phyloP scores from a whole-genome alignment of 2,888 invertebrate species.

The Pandemis heparana region DNA sequence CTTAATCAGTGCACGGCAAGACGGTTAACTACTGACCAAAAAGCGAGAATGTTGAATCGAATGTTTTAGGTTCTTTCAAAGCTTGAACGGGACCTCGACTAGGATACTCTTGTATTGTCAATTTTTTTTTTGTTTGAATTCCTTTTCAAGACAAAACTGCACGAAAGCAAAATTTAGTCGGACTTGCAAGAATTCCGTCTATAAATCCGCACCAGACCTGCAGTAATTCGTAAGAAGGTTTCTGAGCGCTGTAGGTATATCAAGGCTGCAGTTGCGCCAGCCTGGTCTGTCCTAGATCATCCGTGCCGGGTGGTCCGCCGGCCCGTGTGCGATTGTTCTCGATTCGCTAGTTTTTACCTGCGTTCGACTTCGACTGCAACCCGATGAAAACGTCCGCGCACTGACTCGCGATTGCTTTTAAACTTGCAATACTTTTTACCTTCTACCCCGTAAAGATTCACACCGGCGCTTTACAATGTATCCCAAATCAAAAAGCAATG shows the following conservation, averaged over 20 bases:
- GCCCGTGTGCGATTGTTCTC: slow-evolving; percentile 55
- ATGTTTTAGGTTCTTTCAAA: slow-evolving; percentile 62
- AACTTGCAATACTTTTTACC: slow-evolving; percentile 56
- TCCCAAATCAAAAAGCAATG: slow-evolving; percentile 55
- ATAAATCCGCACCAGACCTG: slow-evolving; percentile 23
- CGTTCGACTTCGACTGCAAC: slow-evolving; percentile 14
- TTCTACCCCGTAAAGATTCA: slow-evolving; percentile 53
- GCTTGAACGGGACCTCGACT: slow-evolving; percentile 48
- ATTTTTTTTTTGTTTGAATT: slow-evolving; percentile 1
- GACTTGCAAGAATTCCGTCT: not conserved
- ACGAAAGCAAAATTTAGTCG: not conserved
- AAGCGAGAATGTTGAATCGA: slow-evolving; percentile 60
- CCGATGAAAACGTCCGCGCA: slow-evolving; percentile 47
- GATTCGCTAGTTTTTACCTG: slow-evolving; percentile 60
- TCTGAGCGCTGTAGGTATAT: slow-evolving; percentile 21
- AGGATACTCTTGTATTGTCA: slow-evolving; percentile 39
- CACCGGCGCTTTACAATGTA: slow-evolving; percentile 47
- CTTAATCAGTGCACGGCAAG: slow-evolving; percentile 77
- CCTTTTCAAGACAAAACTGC: not conserved
- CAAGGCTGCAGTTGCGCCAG: slow-evolving; percentile 30
- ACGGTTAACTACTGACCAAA: slow-evolving; percentile 68
- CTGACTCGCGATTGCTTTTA: slow-evolving; percentile 52
- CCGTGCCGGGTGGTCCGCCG: slow-evolving; percentile 56
- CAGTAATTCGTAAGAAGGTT: slow-evolving; percentile 27
- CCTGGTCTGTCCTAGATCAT: slow-evolving; percentile 53